Evolutionary conservation across 2,888 invertebrate species (phyloP).

Genomic region (Lochmaea capreae): DNA sequence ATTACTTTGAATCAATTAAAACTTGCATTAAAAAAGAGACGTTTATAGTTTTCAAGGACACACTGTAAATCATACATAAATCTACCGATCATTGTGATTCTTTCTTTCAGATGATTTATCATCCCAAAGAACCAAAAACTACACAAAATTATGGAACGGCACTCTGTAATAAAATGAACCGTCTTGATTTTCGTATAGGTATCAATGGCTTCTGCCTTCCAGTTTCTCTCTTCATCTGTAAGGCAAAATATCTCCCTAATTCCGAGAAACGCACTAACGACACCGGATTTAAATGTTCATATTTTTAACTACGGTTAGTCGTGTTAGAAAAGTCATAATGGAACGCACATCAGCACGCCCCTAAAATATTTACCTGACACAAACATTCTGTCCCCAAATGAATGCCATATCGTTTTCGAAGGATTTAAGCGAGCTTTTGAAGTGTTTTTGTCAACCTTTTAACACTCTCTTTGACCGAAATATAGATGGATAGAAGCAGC

Average conservation of each 20-base stretch:
- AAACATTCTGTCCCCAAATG: conserved; percentile 18
- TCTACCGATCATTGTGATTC: no score
- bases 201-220: not conserved
- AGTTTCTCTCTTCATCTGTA: not conserved
- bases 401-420: conserved; percentile 23
- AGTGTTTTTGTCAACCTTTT: conserved; percentile 29
- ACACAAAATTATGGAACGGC: no score
- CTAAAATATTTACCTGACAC: conserved; percentile 42
- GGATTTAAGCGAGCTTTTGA: conserved; percentile 6
- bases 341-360: conserved; percentile 33
- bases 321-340: conserved; percentile 40
- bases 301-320: conserved; percentile 44
- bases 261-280: conserved; percentile 27
- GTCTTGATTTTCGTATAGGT: not conserved
- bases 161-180: not conserved
- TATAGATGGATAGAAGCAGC: not conserved
- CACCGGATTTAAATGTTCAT: conserved; percentile 44
- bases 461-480: conserved; percentile 22
- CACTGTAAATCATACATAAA: no score
- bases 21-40: no score
- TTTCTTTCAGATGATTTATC: no score
- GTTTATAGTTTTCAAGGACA: no score
- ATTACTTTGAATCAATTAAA: no score
- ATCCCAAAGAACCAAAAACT: no score
- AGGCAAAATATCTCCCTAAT: conserved; percentile 26